Percentiles rank a stretch among this genome's conserved stretches.
Evolutionary conservation across 2,888 invertebrate species (phyloP).

Genomic region (Drosophila bunnanda): DNA sequence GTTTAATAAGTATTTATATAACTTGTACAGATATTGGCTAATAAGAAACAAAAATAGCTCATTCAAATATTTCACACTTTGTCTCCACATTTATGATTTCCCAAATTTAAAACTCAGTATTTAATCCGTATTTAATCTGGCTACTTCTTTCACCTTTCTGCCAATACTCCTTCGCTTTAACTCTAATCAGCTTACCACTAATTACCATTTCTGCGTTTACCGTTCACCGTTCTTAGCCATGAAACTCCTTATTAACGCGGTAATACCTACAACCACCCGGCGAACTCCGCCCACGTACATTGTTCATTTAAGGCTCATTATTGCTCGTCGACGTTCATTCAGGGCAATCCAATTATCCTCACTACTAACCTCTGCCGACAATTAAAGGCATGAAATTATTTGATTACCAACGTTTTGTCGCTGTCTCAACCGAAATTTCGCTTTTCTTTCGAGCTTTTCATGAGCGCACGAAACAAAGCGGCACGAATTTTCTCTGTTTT

Average conservation of each 20-base stretch:
- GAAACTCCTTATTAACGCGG: constrained; percentile 40
- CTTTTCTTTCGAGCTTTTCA: constrained; percentile 62
- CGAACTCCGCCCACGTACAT: constrained; percentile 7
- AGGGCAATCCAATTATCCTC: constrained; percentile 50
- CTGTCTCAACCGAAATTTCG: constrained; percentile 65
- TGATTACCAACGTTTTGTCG: constrained; percentile 66
- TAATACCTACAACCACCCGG: constrained; percentile 2
- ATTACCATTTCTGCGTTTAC: constrained; percentile 19
- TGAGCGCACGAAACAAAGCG: constrained; percentile 36
- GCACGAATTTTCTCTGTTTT: constrained; percentile 53
- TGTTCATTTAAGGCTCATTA: constrained; percentile 54
- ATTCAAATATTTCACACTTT: neutral
- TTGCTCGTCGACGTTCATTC: constrained; percentile 45
- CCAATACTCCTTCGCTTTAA: neutral
- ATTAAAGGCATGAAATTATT: constrained; percentile 74
- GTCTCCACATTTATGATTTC: too few relatives aligned
- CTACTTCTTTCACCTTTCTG: neutral
- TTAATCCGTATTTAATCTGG: constrained; percentile 10
- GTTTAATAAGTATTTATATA: neutral
- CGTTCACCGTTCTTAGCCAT: constrained; percentile 26
- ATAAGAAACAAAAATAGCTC: neutral
- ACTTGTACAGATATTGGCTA: neutral
- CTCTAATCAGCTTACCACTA: constrained; percentile 33
- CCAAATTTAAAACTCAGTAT: neutral
- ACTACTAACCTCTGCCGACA: constrained; percentile 54